A percentile compares a stretch with the other conserved stretches of the same genome.
These are phyloP conservation scores for Megaleporinus macrocephalus DNA, from an alignment of 2,113 vertebrate genomes.

Conservation along the genomic window DNA sequence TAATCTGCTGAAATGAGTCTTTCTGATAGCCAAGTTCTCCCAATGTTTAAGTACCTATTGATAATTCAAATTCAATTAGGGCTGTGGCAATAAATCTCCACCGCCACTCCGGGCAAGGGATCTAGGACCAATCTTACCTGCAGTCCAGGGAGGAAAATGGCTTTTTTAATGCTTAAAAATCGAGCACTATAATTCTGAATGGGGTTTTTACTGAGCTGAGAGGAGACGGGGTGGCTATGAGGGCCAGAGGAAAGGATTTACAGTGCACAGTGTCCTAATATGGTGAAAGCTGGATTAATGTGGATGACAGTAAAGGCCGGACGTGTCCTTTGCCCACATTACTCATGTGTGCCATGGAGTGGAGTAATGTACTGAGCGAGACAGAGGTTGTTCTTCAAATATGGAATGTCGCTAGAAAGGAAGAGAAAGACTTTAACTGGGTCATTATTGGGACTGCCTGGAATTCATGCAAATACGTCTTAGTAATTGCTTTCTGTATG, in stretches of 20 bases:
- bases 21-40: slow-evolving; percentile 14
- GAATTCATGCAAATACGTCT: not conserved
- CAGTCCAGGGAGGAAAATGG: slow-evolving; percentile 22
- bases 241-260: slow-evolving; percentile 24
- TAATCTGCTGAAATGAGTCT: slow-evolving; percentile 26
- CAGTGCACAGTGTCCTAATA: slow-evolving; percentile 21
- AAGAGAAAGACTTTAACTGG: not conserved
- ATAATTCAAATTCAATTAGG: slow-evolving; percentile 40
- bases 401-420: not conserved
- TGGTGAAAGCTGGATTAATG: slow-evolving; percentile 10
- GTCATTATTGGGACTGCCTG: not conserved
- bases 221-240: not conserved
- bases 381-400: not conserved
- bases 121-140: slow-evolving; percentile 21
- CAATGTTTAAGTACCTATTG: slow-evolving; percentile 37
- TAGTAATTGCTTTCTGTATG: not conserved
- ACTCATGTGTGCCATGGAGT: not conserved
- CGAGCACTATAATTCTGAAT: slow-evolving; percentile 8
- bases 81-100: slow-evolving; percentile 19
- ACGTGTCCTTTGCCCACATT: not conserved
- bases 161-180: slow-evolving; percentile 34
- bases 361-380: not conserved
- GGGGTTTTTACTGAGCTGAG: slow-evolving; percentile 2
- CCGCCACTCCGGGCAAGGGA: not conserved
- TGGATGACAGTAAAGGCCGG: slow-evolving; percentile 1